These are phyloP conservation scores for Drosophila picticornis DNA, from an alignment of 2,888 invertebrate genomes.

Conservation along the genomic window DNA sequence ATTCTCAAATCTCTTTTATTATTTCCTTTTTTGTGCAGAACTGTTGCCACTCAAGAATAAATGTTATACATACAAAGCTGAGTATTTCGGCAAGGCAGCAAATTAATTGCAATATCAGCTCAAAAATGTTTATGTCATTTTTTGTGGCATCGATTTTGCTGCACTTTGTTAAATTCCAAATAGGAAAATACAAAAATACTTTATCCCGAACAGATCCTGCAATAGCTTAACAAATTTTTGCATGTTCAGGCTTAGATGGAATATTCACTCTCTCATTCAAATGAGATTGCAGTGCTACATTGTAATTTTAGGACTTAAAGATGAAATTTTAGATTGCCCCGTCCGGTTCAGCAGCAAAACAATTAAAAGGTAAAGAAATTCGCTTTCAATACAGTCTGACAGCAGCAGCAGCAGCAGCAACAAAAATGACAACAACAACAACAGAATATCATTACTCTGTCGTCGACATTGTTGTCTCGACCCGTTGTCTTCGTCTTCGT, in stretches of 20 bases:
- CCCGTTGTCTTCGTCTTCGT: neutral
- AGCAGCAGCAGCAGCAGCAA: conserved; percentile 21
- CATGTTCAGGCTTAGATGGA: conserved; percentile 9
- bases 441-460: conserved; percentile 67
- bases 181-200: conserved; percentile 4
- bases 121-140: conserved; percentile 26
- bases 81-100: conserved; percentile 35
- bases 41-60: conserved; percentile 31
- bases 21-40: conserved; percentile 1
- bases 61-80: conserved; percentile 19
- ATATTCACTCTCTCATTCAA: conserved; percentile 13
- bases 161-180: conserved; percentile 16
- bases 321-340: conserved; percentile 35
- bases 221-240: conserved; percentile 25
- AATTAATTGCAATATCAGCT: conserved; percentile 61
- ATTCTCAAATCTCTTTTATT: conserved; percentile 14
- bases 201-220: neutral
- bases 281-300: conserved; percentile 17
- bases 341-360: conserved; percentile 35
- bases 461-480: conserved; percentile 46
- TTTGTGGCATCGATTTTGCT: conserved; percentile 33
- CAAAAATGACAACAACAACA: conserved; percentile 28
- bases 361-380: conserved; percentile 65
- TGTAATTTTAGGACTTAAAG: conserved; percentile 18
- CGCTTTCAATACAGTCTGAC: conserved; percentile 59